These are phyloP conservation scores for Triplophysa siluroides DNA, from an alignment of 2,113 vertebrate genomes.

Conservation along the genomic window DNA sequence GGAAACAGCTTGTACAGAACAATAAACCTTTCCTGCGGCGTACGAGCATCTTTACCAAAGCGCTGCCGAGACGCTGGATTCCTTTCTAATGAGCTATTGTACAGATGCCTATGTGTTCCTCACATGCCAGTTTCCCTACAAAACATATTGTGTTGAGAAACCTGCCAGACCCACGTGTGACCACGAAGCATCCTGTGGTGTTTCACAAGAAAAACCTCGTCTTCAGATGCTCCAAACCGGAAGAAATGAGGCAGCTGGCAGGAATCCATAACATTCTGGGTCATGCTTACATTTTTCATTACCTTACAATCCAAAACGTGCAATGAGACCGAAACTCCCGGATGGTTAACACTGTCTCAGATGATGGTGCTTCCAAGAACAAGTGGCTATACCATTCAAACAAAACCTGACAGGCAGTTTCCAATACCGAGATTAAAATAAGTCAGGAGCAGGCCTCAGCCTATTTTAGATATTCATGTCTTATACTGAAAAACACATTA, in stretches of 20 bases:
- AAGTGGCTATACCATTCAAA: too few species aligned
- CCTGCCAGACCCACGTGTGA: neutral
- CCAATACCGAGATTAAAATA: too few species aligned
- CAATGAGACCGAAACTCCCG: too few species aligned
- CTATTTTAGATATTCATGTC: too few species aligned
- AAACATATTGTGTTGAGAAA: constrained; percentile 35
- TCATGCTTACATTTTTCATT: neutral
- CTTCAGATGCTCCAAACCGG: neutral
- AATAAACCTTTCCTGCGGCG: constrained; percentile 63
- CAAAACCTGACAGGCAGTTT: too few species aligned
- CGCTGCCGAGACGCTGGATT: constrained; percentile 32
- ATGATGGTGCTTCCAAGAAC: too few species aligned
- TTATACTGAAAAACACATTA: too few species aligned
- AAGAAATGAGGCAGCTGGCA: constrained; percentile 15
- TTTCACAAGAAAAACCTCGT: neutral
- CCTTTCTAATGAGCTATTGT: constrained; percentile 61
- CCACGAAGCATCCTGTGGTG: constrained; percentile 37
- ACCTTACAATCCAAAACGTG: neutral
- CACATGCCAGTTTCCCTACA: constrained; percentile 56
- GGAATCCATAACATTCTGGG: neutral
- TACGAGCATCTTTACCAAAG: constrained; percentile 4
- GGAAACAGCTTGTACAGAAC: constrained; percentile 59
- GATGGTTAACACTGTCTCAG: too few species aligned
- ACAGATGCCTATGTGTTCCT: constrained; percentile 53
- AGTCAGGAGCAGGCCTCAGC: too few species aligned